Evolutionary conservation across 1,140 invertebrate species (phyloP), one percentile per base, ranked within the genome.

Genomic region (Drosophila parabipectinata): DNA sequence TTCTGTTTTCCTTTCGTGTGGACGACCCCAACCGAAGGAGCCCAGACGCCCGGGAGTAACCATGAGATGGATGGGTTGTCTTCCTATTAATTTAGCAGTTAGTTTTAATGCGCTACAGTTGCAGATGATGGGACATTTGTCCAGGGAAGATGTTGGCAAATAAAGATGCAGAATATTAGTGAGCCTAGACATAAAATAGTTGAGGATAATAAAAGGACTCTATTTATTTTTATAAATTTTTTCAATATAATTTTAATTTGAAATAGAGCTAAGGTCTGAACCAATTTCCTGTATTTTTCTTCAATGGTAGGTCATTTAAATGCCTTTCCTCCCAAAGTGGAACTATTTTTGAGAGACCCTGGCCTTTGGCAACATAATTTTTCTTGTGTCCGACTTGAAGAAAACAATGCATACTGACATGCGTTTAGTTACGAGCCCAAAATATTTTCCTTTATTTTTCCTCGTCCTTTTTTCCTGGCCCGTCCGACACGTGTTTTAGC

Each of bases 61-160:
- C 28, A 14, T 47, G 62, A 87, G 78, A 85, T 85, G 74, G 74
- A 85, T 87, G 83, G 74, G 82, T 78, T 85, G 75, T 77, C 77
- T 77, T 79, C 74, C 71, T 87, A 87, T 88, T 87, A 87, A 78
- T 87, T 87, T 87, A 88, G 59, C 83, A 87, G 83, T 88, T 88
- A 87, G 74, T 85, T 85, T 72, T 76, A 82, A 87, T 85, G 79
- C 78, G 50, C 74, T 72, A 78, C 54, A 54, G 60, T 57, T 64
- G 39, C 41, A 64, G 48, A 45, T 56, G 61, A 66, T 64, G 53
- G 60, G 39, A 53, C 28, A 58, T 57, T 74, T 66, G 41, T 54
- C 60, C 51, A 8, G 10, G 12, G 26, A 55, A 21, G 12, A 34
- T 12, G 18, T 10, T 8, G 4, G 4, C 41, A 62, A 48, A 66